A percentile compares a stretch with the other conserved stretches of the same genome.
These are phyloP conservation scores for Agrotis exclamationis DNA, from an alignment of 2,888 invertebrate genomes.

Conservation along the genomic window DNA sequence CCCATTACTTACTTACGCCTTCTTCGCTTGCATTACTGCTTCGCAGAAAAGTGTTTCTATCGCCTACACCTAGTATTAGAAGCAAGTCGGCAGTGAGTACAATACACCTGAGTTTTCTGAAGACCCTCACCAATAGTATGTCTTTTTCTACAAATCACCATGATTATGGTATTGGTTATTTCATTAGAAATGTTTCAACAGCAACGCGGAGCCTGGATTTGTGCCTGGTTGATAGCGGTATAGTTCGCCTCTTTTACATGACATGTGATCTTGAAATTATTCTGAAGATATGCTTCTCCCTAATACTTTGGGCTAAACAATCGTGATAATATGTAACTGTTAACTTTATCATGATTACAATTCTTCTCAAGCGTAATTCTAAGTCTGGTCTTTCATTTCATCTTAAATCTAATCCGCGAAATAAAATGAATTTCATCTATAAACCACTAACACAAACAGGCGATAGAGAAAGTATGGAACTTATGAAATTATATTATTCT, in stretches of 20 bases:
- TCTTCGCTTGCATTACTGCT: too few species aligned
- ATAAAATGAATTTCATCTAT: conserved; percentile 43
- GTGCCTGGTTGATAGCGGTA: neutral
- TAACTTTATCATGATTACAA: too few species aligned
- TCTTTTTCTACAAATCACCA: too few species aligned
- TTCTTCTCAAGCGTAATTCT: neutral
- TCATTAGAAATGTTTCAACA: neutral
- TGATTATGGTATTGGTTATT: neutral
- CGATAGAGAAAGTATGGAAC: conserved; percentile 62
- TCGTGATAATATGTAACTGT: neutral
- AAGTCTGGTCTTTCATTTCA: conserved; percentile 7
- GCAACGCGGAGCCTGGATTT: neutral
- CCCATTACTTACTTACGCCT: too few species aligned
- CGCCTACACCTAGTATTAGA: too few species aligned
- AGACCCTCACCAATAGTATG: too few species aligned
- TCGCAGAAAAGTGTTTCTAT: too few species aligned
- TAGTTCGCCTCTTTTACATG: neutral
- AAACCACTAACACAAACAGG: conserved; percentile 51
- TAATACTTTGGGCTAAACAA: neutral
- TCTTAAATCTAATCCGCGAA: conserved; percentile 30
- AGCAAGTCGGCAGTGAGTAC: too few species aligned
- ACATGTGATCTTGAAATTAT: too few species aligned
- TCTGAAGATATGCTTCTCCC: neutral
- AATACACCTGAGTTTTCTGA: too few species aligned
- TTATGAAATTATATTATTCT: conserved; percentile 63